These are phyloP conservation scores for Solea solea DNA, from an alignment of 2,113 vertebrate species.

Conservation along the genomic window DNA sequence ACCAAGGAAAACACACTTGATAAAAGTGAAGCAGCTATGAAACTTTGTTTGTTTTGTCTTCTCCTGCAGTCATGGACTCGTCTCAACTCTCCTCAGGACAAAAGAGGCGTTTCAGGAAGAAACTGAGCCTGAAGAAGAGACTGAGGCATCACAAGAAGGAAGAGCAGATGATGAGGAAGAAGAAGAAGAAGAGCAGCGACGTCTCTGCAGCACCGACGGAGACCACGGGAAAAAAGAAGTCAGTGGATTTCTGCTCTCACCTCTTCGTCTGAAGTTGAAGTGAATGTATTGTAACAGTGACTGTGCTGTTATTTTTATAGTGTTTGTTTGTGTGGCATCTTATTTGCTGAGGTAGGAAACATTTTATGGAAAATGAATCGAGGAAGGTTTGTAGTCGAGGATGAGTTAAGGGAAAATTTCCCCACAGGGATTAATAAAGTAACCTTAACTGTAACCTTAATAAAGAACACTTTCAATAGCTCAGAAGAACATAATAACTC, in stretches of 20 bases:
- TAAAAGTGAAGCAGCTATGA: not conserved
- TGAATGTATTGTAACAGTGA: not conserved
- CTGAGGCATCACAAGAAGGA: not conserved
- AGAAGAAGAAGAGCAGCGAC: not conserved
- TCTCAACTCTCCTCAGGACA: conserved; percentile 9
- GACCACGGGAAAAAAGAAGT: conserved; percentile 30
- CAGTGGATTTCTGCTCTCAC: not conserved
- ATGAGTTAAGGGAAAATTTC: no score
- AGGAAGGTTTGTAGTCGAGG: no score
- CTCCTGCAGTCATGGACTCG: not conserved
- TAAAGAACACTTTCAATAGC: no score
- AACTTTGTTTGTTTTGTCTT: not conserved
- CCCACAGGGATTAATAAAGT: no score
- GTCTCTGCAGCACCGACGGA: not conserved
- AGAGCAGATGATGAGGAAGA: not conserved
- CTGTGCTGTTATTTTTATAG: no score
- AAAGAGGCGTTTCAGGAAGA: conserved; percentile 49
- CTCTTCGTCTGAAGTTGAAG: no score
- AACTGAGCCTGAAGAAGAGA: conserved; percentile 42
- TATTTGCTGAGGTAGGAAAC: no score
- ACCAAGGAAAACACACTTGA: not conserved
- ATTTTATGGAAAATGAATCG: no score
- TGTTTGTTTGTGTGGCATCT: no score
- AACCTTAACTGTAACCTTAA: no score
- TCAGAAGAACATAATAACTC: no score